Conservation (phyloP, 53 echinoderm and acorn worm genomes). For the Temnopleurus reevesii region DNA sequence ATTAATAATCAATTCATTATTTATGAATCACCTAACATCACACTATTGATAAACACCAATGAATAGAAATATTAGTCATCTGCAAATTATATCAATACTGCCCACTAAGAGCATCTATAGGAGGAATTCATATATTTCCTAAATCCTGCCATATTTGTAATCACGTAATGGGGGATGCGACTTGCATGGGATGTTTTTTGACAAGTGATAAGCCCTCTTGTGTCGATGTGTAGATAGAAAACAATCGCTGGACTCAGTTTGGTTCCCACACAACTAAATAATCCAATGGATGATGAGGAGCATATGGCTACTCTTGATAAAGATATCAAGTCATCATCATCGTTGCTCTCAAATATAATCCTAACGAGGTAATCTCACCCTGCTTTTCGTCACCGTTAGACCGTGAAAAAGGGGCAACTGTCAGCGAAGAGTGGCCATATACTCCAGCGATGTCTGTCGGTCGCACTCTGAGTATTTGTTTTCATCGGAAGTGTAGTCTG, state of each 20-base stretch:
- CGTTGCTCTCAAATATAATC: constrained; percentile 10
- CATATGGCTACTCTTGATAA: background rate
- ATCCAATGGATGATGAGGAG: constrained; percentile 5
- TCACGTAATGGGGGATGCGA: background rate
- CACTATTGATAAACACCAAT: background rate
- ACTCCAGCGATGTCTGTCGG: background rate
- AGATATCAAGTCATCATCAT: constrained; percentile 11
- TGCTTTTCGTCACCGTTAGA: background rate
- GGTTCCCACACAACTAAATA: constrained; percentile 31
- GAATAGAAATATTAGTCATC: background rate
- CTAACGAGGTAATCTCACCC: constrained; percentile 1
- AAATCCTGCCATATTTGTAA: background rate
- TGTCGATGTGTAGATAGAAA: background rate
- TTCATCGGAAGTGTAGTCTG: background rate
- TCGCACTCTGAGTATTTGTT: background rate
- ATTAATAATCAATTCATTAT: background rate
- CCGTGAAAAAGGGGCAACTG: constrained; percentile 1
- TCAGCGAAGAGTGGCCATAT: background rate
- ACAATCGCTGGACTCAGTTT: background rate
- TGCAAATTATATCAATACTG: too few species aligned
- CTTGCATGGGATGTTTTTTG: background rate
- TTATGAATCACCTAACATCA: background rate
- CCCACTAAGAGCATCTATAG: too few species aligned
- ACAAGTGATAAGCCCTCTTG: background rate
- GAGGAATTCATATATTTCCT: background rate